Evolutionary conservation across 2,113 vertebrate species (phyloP).

Genomic region (Cacatua alba): DNA sequence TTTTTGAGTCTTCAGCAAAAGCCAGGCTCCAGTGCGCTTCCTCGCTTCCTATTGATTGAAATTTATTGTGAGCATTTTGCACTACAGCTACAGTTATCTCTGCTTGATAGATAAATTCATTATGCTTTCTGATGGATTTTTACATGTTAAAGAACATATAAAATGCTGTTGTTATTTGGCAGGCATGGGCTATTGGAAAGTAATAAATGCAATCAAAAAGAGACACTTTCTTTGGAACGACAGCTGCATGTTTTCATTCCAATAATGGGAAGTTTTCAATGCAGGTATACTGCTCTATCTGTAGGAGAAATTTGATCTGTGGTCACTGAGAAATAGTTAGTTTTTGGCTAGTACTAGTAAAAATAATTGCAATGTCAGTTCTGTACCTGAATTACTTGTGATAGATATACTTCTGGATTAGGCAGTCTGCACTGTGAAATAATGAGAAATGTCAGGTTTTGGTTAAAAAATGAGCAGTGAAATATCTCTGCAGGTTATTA

Average conservation of each 20-base stretch:
- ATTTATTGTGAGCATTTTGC: background rate
- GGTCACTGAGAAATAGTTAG: constrained; percentile 29
- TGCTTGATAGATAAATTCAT: background rate
- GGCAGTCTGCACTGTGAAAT: constrained; percentile 39
- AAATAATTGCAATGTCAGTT: constrained; percentile 61
- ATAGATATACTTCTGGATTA: constrained; percentile 63
- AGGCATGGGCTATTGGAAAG: background rate
- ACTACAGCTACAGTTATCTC: background rate
- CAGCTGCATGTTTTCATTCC: constrained; percentile 17
- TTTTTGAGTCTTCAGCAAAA: background rate
- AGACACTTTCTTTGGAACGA: background rate
- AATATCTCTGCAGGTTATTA: constrained; percentile 67
- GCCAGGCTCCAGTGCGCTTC: fast-evolving
- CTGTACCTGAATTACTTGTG: constrained; percentile 46
- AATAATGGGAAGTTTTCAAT: constrained; percentile 21
- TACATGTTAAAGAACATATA: background rate
- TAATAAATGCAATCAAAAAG: constrained; percentile 6
- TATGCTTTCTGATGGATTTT: constrained; percentile 6
- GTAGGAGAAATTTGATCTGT: constrained; percentile 41
- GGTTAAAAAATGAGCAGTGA: constrained; percentile 60
- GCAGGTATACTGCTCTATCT: background rate
- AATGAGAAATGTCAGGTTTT: constrained; percentile 66
- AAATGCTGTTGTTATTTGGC: background rate
- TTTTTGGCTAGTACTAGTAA: constrained; percentile 47
- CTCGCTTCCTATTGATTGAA: background rate